Conservation (phyloP, 1,140 invertebrate genomes). For the Drosophila teissieri region DNA sequence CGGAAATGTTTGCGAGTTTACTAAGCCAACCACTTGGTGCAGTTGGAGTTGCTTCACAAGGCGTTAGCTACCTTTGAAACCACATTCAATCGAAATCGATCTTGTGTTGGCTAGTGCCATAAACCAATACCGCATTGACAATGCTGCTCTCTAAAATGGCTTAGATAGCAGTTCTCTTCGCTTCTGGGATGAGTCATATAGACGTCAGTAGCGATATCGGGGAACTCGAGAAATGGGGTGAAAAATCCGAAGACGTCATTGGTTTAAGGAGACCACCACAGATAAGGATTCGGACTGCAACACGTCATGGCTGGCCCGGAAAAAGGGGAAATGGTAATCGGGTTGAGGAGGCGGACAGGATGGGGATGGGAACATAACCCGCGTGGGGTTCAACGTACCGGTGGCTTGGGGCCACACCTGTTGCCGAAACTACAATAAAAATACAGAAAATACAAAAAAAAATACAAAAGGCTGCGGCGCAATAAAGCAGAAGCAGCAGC, state of each 20-base stretch:
- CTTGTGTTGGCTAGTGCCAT: constrained; percentile 7
- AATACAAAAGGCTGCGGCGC: constrained; percentile 71
- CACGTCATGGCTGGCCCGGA: constrained; percentile 58
- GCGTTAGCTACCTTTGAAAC: not conserved
- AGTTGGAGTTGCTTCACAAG: too few relatives aligned
- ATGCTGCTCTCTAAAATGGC: constrained; percentile 49
- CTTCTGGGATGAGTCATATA: constrained; percentile 53
- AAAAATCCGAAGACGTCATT: constrained; percentile 55
- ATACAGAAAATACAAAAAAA: constrained; percentile 67
- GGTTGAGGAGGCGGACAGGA: constrained; percentile 8
- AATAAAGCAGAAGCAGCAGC: constrained; percentile 45
- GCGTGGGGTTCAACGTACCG: constrained; percentile 67
- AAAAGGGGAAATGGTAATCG: not conserved
- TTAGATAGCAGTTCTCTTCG: constrained; percentile 47
- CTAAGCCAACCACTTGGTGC: too few relatives aligned
- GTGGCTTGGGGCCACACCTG: constrained; percentile 68
- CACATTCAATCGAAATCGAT: not conserved
- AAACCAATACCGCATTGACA: not conserved
- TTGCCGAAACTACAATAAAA: constrained; percentile 70
- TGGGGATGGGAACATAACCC: constrained; percentile 13
- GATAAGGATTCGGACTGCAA: constrained; percentile 63
- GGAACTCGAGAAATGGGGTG: constrained; percentile 2
- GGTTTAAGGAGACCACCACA: constrained; percentile 5
- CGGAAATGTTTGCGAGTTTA: too few relatives aligned
- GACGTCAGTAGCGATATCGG: constrained; percentile 33